Base-by-base conservation (phyloP, 2,888 invertebrate species). In the Pandemis cinnamomeana region DNA sequence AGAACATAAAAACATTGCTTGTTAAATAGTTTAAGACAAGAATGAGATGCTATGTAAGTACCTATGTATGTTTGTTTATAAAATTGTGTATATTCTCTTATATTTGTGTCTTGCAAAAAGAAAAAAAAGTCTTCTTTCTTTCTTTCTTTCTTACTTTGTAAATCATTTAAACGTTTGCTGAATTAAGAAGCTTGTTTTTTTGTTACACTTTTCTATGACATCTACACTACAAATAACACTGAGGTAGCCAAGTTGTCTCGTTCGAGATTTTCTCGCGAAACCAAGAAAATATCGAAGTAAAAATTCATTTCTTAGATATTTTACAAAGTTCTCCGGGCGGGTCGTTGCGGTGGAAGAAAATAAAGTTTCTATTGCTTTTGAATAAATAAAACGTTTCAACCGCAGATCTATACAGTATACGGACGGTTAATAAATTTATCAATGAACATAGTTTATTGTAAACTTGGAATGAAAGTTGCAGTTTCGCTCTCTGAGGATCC, bases 321-420 rank as follows among this genome's bases (percentile, higher is more conserved):
- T 72, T 71, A 67, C 67, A 64, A 75, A 78, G 73, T 76, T 78
- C 76, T 68, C 71, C 68, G 64, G 55, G 62, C 71, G 75, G 78
- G 73, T 75, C 71, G 79, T 80, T 77, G 77, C 76, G 76, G 78
- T 78, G 80, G 64, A 66, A 61, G 73, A 72, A 77, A 76, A 77
- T 74, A 77, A 77, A 78, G 75, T 78, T 76, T 81, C 75, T 82
- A 82, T 82, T 82, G 81, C 79, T 82, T 80, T 82, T 80, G 79
- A 83, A 82, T 82, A 83, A 82, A 80, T 81, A 80, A 83, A 78
- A 75, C 62, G 67, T 74, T 72, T 70, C 74, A 74, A 62, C 67
- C 74, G 62, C 74, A 71, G 70, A 74, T n/a, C n/a, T n/a, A n/a
- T 74, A 74, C 74, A 46, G 74, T 67, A 74, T 55, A 70, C 60